Base-by-base conservation (phyloP, 2,888 invertebrate species). In the Acanthopleura granulata region DNA sequence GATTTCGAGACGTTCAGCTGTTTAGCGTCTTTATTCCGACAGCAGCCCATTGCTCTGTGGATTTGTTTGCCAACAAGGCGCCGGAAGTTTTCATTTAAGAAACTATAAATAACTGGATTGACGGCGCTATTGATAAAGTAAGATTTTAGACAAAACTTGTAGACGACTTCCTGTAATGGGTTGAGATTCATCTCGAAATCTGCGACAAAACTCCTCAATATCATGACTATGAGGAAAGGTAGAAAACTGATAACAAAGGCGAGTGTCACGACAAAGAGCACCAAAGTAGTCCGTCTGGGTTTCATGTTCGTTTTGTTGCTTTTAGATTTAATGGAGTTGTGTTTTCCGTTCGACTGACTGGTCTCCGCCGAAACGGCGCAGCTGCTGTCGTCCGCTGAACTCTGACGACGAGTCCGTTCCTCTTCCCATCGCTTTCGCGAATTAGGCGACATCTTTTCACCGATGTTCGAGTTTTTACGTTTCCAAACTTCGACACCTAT, bases 41-140 rank as follows among this genome's bases (percentile, higher is more conserved):
- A 69, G 9, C 27, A 30, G 4, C 16, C 30, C 1, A 69, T 22
- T 25, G 25, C 69, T 18, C 30, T n/a, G 16, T 29, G 16, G 22
- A 69, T 22, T 30, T 69, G 69, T 30, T 69, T 69, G 16, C 29
- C 25, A 29, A 69, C 69, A 69, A 29, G 69, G 12, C 69, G 69
- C 15, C 87, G 76, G 77, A 87, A 87, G 72, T 83, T 83, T n/a
- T 83, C 80, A 74, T 87, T 87, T 29, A 87, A 81, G 75, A 87
- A 87, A 72, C 85, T 85, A 79, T 87, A 87, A 51, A 87, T 86
- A 18, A 87, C 71, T 0, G 87, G 87, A 77, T 87, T 87, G 22
- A 86, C 85, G n/a, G 87, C 86, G 76, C 86, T 87, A 78, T 87
- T 87, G 40, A 87, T 85, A 76, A 87, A 86, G 78, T 85, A 87